Conservation (phyloP, 2,113 vertebrate species). For the Chrysemys picta region DNA sequence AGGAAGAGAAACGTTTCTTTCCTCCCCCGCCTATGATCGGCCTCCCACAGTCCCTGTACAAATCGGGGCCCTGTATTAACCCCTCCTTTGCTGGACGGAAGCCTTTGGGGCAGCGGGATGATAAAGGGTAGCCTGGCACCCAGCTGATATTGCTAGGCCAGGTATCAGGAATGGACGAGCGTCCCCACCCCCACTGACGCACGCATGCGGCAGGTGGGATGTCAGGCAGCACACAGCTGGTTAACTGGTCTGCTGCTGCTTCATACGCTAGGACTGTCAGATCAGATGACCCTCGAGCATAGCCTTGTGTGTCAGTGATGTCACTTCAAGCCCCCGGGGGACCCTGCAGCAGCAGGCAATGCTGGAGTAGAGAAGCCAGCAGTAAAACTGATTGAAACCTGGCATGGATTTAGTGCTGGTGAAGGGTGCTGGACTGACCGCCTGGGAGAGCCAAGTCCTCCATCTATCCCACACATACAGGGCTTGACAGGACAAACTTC, state of each 20-base stretch:
- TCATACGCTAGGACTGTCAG: background rate
- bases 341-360: no score
- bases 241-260: background rate
- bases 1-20: background rate
- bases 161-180: background rate
- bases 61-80: background rate
- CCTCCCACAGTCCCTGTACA: background rate
- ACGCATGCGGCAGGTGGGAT: background rate
- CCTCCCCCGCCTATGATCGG: background rate
- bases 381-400: background rate
- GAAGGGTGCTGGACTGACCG: background rate
- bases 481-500: no score
- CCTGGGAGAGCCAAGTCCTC: background rate
- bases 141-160: background rate
- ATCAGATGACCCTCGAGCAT: background rate
- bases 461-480: background rate
- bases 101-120: background rate
- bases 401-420: background rate
- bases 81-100: background rate
- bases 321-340: background rate
- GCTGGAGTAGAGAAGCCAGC: background rate
- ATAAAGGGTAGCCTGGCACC: background rate
- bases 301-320: background rate
- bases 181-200: background rate
- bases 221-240: background rate